Base-by-base conservation (phyloP, 1,140 invertebrate species). In the Thaumatotibia leucotreta region DNA sequence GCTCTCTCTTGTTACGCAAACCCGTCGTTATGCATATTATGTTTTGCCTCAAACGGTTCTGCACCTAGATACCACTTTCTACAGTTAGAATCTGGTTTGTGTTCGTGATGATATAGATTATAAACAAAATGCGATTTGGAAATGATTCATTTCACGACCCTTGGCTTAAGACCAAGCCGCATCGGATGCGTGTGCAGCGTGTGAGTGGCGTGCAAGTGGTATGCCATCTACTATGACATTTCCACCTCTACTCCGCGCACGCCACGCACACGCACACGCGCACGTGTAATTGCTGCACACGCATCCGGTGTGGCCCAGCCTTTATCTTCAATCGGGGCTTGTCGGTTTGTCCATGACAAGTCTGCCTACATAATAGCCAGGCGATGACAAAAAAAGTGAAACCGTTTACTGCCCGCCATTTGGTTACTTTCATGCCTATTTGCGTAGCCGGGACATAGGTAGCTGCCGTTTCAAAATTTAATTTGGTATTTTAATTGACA, bases 1-100 rank as follows among this genome's bases (percentile, higher is more conserved):
- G 82, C 85, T 89, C 86, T 89, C 86, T 89, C 86, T 88, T 84
- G 82, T 89, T 89, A 88, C 86, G 86, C 84, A 89, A 89, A 88
- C 80, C 72, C 78, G 81, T 76, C 82, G 85, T 88, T 86, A 87
- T 86, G 84, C 80, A 83, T 86, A 81, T 88, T 88, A 89, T 84
- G 82, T 75, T 83, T 83, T 75, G 77, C 74, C 75, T 82, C 74
- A 87, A 84, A 78, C 72, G 74, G 68, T 75, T 79, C 74, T 69
- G 63, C 67, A 69, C 68, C 76, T 80, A 76, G 73, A 79, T 80
- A 76, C 72, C 76, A 82, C 83, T 88, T 86, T 88, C 82, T 84
- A 85, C 77, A 32, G 39, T 64, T 72, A 70, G 75, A 65, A 72
- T 66, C 62, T 58, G 23, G 52, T 58, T 27, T n/a, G 63, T 71